Conservation (phyloP, 2,797 vertebrate genomes). For the Lates japonicus region DNA sequence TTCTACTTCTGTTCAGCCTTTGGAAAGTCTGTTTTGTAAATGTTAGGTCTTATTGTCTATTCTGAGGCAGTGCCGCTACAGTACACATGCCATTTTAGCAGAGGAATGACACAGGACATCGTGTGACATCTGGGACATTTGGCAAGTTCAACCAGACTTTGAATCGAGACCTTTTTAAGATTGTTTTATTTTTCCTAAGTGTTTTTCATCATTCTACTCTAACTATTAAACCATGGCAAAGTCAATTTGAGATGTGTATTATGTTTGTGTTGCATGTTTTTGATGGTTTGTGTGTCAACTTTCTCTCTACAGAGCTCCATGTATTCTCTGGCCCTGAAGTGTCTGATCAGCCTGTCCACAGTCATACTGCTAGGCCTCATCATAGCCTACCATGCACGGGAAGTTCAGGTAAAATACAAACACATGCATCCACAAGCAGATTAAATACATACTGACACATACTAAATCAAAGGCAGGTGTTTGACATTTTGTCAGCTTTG, state of each 20-base stretch:
- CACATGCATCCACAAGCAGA: not conserved
- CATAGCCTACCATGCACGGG: conserved; percentile 97
- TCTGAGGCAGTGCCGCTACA: not conserved
- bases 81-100: conserved; percentile 26
- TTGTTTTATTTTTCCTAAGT: not conserved
- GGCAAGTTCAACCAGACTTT: not conserved
- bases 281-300: conserved; percentile 43
- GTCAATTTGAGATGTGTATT: not conserved
- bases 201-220: conserved; percentile 3
- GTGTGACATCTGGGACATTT: conserved; percentile 14
- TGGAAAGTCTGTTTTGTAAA: conserved; percentile 54
- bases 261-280: conserved; percentile 21
- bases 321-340: conserved; percentile 97
- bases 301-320: conserved; percentile 91
- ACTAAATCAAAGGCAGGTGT: not conserved
- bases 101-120: conserved; percentile 18
- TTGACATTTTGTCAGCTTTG: not conserved
- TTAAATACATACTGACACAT: not conserved
- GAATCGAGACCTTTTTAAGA: not conserved
- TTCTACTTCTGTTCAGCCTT: conserved; percentile 44
- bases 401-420: conserved; percentile 92
- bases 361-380: conserved; percentile 97
- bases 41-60: conserved; percentile 43
- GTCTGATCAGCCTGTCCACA: conserved; percentile 98
- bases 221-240: conserved; percentile 13